Conservation (phyloP, 2,888 invertebrate genomes). For the Leptarthrus brevirostris region DNA sequence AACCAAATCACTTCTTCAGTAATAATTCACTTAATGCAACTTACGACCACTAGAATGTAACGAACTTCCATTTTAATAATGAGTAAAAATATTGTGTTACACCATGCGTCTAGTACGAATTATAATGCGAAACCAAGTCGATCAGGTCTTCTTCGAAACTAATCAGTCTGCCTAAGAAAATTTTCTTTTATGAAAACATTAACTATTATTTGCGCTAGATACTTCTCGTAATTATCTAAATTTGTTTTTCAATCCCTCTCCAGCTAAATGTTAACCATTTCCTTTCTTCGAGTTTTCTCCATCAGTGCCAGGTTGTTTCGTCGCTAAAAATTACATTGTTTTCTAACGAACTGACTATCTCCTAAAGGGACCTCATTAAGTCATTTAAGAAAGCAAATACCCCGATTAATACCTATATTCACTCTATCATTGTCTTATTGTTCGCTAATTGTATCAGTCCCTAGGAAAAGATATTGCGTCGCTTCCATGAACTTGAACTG, state of each 20-base stretch:
- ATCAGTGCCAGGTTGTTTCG: not conserved
- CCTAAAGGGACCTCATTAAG: too few species aligned
- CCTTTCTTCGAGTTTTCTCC: constrained; percentile 23
- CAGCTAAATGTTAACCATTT: not conserved
- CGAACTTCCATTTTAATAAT: constrained; percentile 5
- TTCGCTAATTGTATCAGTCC: too few species aligned
- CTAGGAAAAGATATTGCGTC: not conserved
- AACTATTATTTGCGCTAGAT: not conserved
- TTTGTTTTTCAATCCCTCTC: constrained; percentile 27
- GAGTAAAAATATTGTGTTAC: not conserved
- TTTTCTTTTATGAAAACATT: constrained; percentile 52
- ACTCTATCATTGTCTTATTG: constrained; percentile 28
- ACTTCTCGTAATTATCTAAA: constrained; percentile 2
- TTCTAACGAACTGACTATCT: not conserved
- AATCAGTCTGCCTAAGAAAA: constrained; percentile 43
- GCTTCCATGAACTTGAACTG: constrained; percentile 35
- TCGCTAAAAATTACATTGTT: constrained; percentile 6
- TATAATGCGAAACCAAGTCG: constrained; percentile 18
- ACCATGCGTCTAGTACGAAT: not conserved
- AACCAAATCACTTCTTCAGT: too few species aligned
- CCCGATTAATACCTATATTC: not conserved
- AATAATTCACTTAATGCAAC: not conserved
- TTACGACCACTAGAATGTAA: constrained; percentile 22
- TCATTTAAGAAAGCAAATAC: too few species aligned
- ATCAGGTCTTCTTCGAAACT: constrained; percentile 46